phyloP scores from a whole-genome alignment of 2,113 vertebrate species.

The Mellivora capensis region DNA sequence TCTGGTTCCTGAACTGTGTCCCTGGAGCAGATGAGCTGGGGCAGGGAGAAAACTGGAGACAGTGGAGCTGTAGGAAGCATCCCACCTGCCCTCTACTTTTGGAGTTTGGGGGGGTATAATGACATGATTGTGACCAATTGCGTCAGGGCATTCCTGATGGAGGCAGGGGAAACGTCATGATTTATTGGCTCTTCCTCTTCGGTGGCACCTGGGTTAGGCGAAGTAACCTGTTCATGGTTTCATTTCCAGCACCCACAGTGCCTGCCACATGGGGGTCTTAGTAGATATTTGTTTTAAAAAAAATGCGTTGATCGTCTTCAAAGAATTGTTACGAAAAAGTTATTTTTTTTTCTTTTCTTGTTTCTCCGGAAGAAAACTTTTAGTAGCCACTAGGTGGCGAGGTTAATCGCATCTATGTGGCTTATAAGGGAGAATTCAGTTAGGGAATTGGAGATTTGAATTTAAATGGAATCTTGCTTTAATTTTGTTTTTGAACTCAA shows the following conservation, averaged over 20 bases:
- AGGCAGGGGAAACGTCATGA: no score
- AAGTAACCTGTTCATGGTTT: not conserved
- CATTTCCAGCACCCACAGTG: not conserved
- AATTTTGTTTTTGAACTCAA: not conserved
- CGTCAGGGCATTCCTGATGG: fast-evolving
- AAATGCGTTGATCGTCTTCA: not conserved
- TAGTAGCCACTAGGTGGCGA: not conserved
- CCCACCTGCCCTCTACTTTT: not conserved
- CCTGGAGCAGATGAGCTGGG: not conserved
- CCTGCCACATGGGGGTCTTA: not conserved
- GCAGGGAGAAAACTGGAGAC: not conserved
- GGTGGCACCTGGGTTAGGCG: not conserved
- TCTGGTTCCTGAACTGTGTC: not conserved
- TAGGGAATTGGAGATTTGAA: not conserved
- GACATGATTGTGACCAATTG: not conserved
- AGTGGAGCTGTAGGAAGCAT: not conserved
- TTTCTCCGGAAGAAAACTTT: not conserved
- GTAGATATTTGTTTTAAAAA: not conserved
- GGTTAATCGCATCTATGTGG: not conserved
- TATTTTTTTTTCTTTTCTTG: not conserved
- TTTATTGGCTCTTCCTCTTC: not conserved
- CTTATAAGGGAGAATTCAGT: not conserved
- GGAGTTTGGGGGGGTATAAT: no score
- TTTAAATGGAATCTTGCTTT: slow-evolving; percentile 2
- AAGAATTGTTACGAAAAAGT: not conserved